Evolutionary conservation across 1,140 invertebrate species (phyloP).

Genomic region (Lepeophtheirus salmonis): DNA sequence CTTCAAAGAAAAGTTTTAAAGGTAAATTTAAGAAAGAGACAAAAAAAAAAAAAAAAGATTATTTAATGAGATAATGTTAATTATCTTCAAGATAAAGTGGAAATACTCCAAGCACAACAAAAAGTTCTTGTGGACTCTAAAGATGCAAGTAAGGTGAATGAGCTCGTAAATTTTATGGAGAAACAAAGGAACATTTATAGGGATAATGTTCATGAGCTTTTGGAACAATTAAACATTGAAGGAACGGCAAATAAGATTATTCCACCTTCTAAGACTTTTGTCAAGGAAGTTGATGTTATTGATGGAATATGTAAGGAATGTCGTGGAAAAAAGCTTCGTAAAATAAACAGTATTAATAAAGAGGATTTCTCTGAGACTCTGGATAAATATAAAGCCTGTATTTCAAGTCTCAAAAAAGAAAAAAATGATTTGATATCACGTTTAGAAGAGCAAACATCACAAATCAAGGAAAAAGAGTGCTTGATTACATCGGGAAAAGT

Average conservation of each 20-base stretch:
- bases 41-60: too few relatives aligned
- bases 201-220: slow-evolving; percentile 3
- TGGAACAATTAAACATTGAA: not conserved
- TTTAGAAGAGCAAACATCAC: not conserved
- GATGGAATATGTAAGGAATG: not conserved
- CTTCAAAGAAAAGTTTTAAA: not conserved
- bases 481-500: not conserved
- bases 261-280: not conserved
- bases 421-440: not conserved
- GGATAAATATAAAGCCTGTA: too few relatives aligned
- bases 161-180: slow-evolving; percentile 5
- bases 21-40: too few relatives aligned
- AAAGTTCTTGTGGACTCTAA: not conserved
- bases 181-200: slow-evolving; percentile 12
- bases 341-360: too few relatives aligned
- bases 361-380: too few relatives aligned
- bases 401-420: not conserved
- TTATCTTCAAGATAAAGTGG: not conserved
- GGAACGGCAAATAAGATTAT: too few relatives aligned
- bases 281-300: not conserved
- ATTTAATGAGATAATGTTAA: too few relatives aligned
- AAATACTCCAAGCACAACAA: not conserved
- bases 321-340: not conserved
- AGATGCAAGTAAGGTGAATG: not conserved
- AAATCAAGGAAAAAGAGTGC: not conserved